Conservation (phyloP, 2,888 invertebrate genomes). For the Lasioglossum villosulum region DNA sequence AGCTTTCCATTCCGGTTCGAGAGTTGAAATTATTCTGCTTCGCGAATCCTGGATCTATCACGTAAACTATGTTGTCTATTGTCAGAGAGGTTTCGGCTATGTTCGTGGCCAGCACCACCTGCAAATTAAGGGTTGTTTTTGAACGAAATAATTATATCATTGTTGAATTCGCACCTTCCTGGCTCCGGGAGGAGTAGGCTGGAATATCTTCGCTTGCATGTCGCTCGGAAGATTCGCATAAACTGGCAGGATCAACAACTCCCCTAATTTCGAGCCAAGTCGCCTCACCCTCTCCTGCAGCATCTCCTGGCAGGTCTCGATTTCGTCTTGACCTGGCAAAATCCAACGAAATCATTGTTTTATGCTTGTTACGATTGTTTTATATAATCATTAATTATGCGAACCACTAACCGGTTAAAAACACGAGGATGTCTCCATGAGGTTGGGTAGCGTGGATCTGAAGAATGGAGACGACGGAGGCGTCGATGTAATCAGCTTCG, state of each 20-base stretch:
- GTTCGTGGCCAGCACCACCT: slow-evolving; percentile 98
- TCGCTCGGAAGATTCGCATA: slow-evolving; percentile 99
- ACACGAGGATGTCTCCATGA: slow-evolving; percentile 97
- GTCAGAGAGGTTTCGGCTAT: slow-evolving; percentile 99
- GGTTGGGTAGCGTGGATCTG: slow-evolving; percentile 99
- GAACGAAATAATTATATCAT: neutral
- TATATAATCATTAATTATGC: too few species aligned
- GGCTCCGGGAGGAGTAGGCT: slow-evolving; percentile 98
- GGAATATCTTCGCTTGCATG: slow-evolving; percentile 99
- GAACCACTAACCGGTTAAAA: slow-evolving; percentile 91
- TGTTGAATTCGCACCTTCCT: slow-evolving; percentile 88
- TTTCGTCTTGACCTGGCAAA: slow-evolving; percentile 90
- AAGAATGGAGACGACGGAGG: slow-evolving; percentile 97
- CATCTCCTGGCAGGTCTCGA: slow-evolving; percentile 95
- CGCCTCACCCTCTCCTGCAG: slow-evolving; percentile 95
- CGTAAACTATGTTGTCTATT: slow-evolving; percentile 99
- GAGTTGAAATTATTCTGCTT: slow-evolving; percentile 99
- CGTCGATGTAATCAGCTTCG: slow-evolving; percentile 99
- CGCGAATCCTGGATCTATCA: slow-evolving; percentile 99
- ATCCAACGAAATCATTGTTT: neutral
- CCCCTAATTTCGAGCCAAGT: slow-evolving; percentile 96
- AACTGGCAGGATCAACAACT: slow-evolving; percentile 96
- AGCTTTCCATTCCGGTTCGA: slow-evolving; percentile 98
- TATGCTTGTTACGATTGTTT: too few species aligned
- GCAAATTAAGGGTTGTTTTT: neutral